phyloP scores from a whole-genome alignment of 1,140 invertebrate species.

The Apolygus lucorum region DNA sequence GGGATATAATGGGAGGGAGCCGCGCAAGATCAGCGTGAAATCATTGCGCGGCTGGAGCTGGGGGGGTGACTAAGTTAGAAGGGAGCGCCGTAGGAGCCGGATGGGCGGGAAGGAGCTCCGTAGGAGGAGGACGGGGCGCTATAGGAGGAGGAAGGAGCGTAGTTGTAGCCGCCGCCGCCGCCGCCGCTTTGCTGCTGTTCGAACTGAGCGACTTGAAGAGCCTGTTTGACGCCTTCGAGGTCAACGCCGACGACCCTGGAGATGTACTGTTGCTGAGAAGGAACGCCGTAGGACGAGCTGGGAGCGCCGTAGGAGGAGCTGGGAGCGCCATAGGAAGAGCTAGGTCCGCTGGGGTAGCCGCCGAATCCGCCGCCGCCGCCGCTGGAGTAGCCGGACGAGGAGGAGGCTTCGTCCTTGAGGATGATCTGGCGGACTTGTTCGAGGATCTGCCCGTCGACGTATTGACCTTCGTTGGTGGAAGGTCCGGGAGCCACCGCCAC shows the following conservation, averaged over 20 bases:
- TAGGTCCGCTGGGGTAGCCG: conserved; percentile 40
- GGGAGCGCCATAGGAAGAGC: conserved; percentile 41
- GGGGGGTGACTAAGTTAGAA: conserved; percentile 25
- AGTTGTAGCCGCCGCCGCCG: conserved; percentile 44
- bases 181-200: conserved; percentile 46
- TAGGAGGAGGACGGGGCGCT: conserved; percentile 43
- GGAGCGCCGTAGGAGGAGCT: conserved; percentile 43
- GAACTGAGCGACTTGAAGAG: conserved; percentile 65
- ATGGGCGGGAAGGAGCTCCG: conserved; percentile 44
- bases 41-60: too few species aligned
- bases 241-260: conserved; percentile 61
- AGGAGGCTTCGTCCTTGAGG: conserved; percentile 62
- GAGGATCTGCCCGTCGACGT: conserved; percentile 64
- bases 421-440: conserved; percentile 73
- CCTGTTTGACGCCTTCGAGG: conserved; percentile 64
- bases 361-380: conserved; percentile 40
- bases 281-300: conserved; percentile 47
- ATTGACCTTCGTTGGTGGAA: conserved; percentile 64
- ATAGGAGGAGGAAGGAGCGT: conserved; percentile 43
- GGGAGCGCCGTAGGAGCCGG: conserved; percentile 52
- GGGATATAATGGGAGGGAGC: conserved; percentile 4
- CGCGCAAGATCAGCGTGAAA: too few species aligned
- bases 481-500: conserved; percentile 59
- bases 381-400: conserved; percentile 41
- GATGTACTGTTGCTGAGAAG: conserved; percentile 40